Percentiles rank a stretch among this genome's conserved stretches.
Conservation (phyloP, 2,113 vertebrate species). For the Lates calcarifer region DNA sequence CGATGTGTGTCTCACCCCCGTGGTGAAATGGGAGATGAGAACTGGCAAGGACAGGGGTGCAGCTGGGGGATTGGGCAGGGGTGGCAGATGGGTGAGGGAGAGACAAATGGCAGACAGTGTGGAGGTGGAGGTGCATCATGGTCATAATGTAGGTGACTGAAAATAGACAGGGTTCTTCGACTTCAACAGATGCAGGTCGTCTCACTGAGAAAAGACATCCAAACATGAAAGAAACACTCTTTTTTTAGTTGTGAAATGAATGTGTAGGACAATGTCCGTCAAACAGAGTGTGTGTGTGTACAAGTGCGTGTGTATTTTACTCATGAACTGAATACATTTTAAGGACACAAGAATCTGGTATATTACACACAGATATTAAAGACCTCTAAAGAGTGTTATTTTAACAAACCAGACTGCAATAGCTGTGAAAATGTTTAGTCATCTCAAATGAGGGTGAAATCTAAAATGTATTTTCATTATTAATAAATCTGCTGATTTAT, state of each 20-base stretch:
- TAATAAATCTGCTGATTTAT: no score
- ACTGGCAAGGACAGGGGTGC: background rate
- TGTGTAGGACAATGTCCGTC: constrained; percentile 15
- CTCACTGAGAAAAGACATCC: constrained; percentile 18
- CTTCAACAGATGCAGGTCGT: background rate
- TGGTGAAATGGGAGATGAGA: constrained; percentile 27
- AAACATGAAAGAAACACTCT: constrained; percentile 24
- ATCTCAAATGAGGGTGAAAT: no score
- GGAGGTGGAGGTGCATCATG: constrained; percentile 6
- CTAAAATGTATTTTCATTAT: no score
- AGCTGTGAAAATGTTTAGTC: no score
- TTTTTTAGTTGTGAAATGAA: constrained; percentile 1
- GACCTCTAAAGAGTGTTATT: background rate
- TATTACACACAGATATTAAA: background rate
- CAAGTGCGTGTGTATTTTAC: background rate
- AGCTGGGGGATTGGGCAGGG: background rate
- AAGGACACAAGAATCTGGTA: background rate
- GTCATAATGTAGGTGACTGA: constrained; percentile 29
- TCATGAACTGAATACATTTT: no score
- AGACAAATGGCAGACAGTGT: background rate
- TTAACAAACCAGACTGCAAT: background rate
- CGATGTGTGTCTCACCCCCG: constrained; percentile 6
- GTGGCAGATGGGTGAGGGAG: background rate
- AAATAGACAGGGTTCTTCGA: constrained; percentile 18
- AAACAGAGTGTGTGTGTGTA: background rate